Percentiles rank a stretch among this genome's conserved stretches.
These are phyloP conservation scores for Typhlichthys subterraneus DNA, from an alignment of 2,797 vertebrate genomes.

Conservation along the genomic window DNA sequence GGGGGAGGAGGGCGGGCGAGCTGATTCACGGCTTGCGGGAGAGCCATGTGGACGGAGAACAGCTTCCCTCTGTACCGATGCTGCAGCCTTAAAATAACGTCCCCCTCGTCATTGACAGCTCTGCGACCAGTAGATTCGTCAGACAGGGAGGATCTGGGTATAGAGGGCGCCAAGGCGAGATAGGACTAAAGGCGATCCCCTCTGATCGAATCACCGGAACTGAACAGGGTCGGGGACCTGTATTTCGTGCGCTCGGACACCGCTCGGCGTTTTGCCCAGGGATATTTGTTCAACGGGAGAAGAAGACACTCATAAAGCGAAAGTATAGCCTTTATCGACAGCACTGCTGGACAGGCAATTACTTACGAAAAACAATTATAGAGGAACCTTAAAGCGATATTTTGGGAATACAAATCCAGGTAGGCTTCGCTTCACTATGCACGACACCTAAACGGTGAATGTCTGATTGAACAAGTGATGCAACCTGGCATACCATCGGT, in stretches of 20 bases:
- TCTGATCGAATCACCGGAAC: constrained; percentile 58
- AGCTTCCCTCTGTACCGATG: constrained; percentile 56
- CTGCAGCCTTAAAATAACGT: constrained; percentile 69
- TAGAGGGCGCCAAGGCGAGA: constrained; percentile 46
- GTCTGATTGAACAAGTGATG: constrained; percentile 23
- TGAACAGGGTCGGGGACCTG: constrained; percentile 50
- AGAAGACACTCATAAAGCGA: constrained; percentile 22
- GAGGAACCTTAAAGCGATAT: constrained; percentile 45
- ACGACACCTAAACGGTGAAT: constrained; percentile 11
- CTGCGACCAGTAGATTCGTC: constrained; percentile 70
- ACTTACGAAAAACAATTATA: constrained; percentile 24
- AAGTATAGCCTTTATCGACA: background rate
- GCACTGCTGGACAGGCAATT: constrained; percentile 16
- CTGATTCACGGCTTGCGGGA: constrained; percentile 72
- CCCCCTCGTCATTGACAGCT: constrained; percentile 69
- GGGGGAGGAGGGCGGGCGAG: constrained; percentile 43
- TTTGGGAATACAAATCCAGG: constrained; percentile 69
- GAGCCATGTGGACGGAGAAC: constrained; percentile 58
- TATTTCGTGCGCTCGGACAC: constrained; percentile 51
- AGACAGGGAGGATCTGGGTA: constrained; percentile 65
- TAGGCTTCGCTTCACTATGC: constrained; percentile 49
- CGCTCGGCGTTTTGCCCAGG: constrained; percentile 42
- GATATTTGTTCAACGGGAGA: constrained; percentile 36
- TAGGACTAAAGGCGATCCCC: constrained; percentile 66
- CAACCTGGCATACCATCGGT: background rate